A percentile compares a stretch with the other conserved stretches of the same genome.
These are phyloP conservation scores for Danionella dracula DNA, from an alignment of 2,797 vertebrate genomes.

Conservation along the genomic window DNA sequence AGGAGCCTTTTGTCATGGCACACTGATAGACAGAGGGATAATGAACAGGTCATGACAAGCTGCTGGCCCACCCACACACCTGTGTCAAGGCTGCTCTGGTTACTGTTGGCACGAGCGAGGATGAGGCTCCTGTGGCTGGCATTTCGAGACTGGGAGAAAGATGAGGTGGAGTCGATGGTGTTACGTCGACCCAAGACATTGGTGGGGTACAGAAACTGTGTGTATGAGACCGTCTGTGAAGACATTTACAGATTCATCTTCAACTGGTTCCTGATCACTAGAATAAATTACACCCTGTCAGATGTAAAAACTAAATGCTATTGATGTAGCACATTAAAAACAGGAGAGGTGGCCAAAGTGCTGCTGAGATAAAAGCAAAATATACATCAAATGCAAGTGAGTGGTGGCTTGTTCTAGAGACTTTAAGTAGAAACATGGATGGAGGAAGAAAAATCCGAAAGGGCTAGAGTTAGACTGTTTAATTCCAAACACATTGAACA, in stretches of 20 bases:
- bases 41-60: neutral
- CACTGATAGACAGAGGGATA: neutral
- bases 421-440: too few relatives aligned
- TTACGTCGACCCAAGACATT: constrained; percentile 92
- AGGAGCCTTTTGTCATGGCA: neutral
- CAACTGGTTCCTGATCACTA: too few relatives aligned
- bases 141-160: constrained; percentile 89
- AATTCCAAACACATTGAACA: too few relatives aligned
- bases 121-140: constrained; percentile 95
- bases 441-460: too few relatives aligned
- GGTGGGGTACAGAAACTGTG: constrained; percentile 93
- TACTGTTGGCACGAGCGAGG: constrained; percentile 89
- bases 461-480: too few relatives aligned
- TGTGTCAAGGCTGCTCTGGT: constrained; percentile 93
- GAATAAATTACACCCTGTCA: too few relatives aligned
- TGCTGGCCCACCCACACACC: constrained; percentile 62
- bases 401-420: too few relatives aligned
- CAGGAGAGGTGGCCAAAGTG: neutral
- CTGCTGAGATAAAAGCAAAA: too few relatives aligned
- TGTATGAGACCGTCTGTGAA: constrained; percentile 92
- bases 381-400: too few relatives aligned
- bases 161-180: constrained; percentile 95
- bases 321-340: too few relatives aligned
- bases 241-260: constrained; percentile 21
- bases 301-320: too few relatives aligned